Conservation (phyloP, 2,888 invertebrate species). For the Eremobia ochroleuca region DNA sequence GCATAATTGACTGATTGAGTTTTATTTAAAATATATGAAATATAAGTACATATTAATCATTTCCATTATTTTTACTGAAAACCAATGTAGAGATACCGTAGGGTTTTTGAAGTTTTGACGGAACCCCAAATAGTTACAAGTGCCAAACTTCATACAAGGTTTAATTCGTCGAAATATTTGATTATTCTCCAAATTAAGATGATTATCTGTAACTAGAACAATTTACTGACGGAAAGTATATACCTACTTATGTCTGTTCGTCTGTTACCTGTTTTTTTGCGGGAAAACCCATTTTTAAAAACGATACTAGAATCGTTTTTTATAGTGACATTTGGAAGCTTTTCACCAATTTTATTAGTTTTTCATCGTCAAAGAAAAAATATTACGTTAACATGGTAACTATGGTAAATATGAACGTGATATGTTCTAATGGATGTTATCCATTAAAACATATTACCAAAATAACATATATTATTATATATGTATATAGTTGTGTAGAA, state of each 20-base stretch:
- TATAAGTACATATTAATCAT: background rate
- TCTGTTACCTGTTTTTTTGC: background rate
- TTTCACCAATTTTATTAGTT: background rate
- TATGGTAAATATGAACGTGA: background rate
- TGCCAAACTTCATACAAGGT: slow-evolving; percentile 33
- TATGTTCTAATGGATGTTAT: background rate
- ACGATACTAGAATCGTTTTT: background rate
- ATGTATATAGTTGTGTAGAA: background rate
- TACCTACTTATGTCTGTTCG: background rate
- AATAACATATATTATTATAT: too few species aligned
- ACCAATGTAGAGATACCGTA: background rate
- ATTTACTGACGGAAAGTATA: background rate
- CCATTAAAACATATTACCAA: too few species aligned
- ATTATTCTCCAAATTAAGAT: slow-evolving; percentile 43
- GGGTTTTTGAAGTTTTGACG: background rate
- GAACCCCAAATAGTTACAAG: slow-evolving; percentile 30
- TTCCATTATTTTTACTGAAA: background rate
- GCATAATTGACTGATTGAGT: slow-evolving; percentile 5
- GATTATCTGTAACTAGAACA: slow-evolving; percentile 42
- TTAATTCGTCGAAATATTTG: slow-evolving; percentile 38
- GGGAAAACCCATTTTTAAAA: background rate
- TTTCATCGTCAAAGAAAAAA: background rate
- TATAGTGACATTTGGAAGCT: background rate
- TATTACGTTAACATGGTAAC: background rate
- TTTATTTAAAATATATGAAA: background rate